A percentile compares a stretch with the other conserved stretches of the same genome.
Conservation (phyloP, 2,113 vertebrate species). For the Semnopithecus entellus region DNA sequence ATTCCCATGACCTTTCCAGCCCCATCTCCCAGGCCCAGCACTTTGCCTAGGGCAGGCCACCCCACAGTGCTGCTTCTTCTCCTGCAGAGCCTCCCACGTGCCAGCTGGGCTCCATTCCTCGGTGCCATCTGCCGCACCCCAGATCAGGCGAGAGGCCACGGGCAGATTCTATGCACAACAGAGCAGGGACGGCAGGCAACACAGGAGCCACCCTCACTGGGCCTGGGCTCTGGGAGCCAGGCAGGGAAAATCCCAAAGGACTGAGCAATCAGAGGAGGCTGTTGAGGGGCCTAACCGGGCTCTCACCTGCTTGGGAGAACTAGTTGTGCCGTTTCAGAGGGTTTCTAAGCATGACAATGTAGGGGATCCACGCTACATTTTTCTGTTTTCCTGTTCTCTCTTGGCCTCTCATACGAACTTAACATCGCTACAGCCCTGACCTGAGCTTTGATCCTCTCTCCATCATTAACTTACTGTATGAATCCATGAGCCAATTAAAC, state of each 20-base stretch:
- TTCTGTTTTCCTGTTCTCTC: background rate
- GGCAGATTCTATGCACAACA: background rate
- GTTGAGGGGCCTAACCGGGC: no score
- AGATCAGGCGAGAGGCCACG: background rate
- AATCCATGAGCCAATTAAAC: no score
- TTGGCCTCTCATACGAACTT: background rate
- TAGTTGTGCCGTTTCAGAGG: background rate
- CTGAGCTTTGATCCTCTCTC: background rate
- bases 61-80: background rate
- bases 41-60: background rate
- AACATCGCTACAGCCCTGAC: background rate
- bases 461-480: background rate
- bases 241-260: background rate
- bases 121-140: slow-evolving; percentile 34
- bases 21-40: background rate
- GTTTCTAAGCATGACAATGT: background rate
- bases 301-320: background rate
- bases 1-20: background rate
- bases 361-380: background rate
- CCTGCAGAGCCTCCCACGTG: background rate
- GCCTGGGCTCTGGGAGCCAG: background rate
- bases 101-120: slow-evolving; percentile 21
- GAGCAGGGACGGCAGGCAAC: background rate
- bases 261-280: background rate
- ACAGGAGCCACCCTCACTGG: background rate